Evolutionary conservation across 2,888 invertebrate genomes (phyloP).

Genomic region (Hemistola chrysoprasaria): DNA sequence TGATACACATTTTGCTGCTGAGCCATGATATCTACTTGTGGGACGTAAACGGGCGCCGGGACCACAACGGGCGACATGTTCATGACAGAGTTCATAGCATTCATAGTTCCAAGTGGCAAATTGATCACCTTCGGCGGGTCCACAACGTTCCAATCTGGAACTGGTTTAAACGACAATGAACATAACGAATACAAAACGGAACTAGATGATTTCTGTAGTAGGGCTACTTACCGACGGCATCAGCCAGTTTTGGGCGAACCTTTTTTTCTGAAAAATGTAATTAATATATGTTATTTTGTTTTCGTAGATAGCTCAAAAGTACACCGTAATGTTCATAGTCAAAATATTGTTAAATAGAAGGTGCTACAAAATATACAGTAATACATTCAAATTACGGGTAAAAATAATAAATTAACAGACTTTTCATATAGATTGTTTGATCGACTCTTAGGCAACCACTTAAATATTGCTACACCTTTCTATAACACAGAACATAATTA

Average conservation of each 20-base stretch:
- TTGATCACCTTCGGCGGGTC: slow-evolving; percentile 36
- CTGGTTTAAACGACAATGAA: slow-evolving; percentile 20
- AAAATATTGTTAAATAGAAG: too few species aligned
- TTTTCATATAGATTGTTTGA: too few species aligned
- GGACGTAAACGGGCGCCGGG: slow-evolving; percentile 14
- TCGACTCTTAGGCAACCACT: too few species aligned
- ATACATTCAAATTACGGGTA: too few species aligned
- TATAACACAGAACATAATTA: not conserved
- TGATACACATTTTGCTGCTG: not conserved
- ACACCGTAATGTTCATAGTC: too few species aligned
- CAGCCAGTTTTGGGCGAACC: slow-evolving; percentile 20
- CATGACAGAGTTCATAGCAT: slow-evolving; percentile 9
- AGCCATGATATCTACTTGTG: slow-evolving; percentile 3
- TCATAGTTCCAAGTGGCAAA: slow-evolving; percentile 18
- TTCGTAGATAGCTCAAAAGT: too few species aligned
- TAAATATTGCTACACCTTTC: too few species aligned
- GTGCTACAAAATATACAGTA: too few species aligned
- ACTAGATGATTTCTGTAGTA: not conserved
- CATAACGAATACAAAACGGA: slow-evolving; percentile 4
- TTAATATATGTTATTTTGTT: too few species aligned
- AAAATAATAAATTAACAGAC: too few species aligned
- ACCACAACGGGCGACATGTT: slow-evolving; percentile 18
- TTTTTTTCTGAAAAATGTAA: slow-evolving; percentile 28
- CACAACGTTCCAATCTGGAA: slow-evolving; percentile 58
- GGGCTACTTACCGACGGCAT: slow-evolving; percentile 35